phyloP scores from a whole-genome alignment of 2,888 invertebrate genomes.

The Melanargia galathea region DNA sequence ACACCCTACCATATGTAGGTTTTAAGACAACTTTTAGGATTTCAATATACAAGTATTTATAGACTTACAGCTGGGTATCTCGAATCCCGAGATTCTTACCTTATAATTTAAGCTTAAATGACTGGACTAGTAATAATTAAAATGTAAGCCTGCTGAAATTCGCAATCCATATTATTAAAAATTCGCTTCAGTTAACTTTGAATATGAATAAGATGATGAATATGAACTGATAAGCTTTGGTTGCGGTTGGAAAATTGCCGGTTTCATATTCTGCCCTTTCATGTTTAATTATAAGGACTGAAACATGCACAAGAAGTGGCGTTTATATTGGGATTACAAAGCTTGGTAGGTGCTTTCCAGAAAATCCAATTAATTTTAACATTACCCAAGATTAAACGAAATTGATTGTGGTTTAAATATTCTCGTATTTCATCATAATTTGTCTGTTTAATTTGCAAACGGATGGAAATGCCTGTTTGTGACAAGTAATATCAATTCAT shows the following conservation, averaged over 20 bases:
- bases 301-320: constrained; percentile 68
- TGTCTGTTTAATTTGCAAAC: not conserved
- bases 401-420: constrained; percentile 15
- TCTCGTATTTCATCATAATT: constrained; percentile 15
- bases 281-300: constrained; percentile 55
- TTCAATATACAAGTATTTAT: too few relatives aligned
- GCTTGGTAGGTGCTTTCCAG: constrained; percentile 51
- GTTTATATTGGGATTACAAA: constrained; percentile 55
- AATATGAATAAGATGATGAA: constrained; percentile 58
- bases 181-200: constrained; percentile 50
- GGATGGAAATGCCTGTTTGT: not conserved
- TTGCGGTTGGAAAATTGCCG: constrained; percentile 65
- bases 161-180: constrained; percentile 34
- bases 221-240: constrained; percentile 60
- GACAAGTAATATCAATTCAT: constrained; percentile 7
- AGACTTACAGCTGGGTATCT: too few relatives aligned
- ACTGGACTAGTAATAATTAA: too few relatives aligned
- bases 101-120: too few relatives aligned
- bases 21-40: too few relatives aligned
- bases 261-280: constrained; percentile 64
- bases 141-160: not conserved
- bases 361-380: constrained; percentile 56
- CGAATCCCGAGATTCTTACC: too few relatives aligned
- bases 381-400: constrained; percentile 12
- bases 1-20: too few relatives aligned